Percentiles rank a stretch among this genome's conserved stretches.
Conservation (phyloP, 2,113 vertebrate species). For the Podarcis raffonei region DNA sequence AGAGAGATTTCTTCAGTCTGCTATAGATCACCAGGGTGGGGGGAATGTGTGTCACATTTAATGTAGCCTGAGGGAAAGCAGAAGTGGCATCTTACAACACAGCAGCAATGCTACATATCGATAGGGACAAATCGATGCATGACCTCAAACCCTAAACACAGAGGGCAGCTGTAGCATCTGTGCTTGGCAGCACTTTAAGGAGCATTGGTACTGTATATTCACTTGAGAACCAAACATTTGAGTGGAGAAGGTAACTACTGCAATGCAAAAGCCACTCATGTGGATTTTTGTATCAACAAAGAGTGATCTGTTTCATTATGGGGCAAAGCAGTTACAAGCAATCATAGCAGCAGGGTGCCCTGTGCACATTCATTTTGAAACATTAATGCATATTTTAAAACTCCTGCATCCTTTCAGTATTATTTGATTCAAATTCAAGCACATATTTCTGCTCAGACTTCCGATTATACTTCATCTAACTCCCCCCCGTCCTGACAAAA, state of each 20-base stretch:
- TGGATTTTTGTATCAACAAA: background rate
- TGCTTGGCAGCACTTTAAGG: background rate
- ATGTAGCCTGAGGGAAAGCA: background rate
- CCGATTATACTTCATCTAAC: background rate
- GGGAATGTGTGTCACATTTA: background rate
- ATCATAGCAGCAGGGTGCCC: background rate
- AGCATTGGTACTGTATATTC: background rate
- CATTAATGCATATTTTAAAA: background rate
- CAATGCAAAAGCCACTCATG: background rate
- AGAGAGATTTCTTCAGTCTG: background rate
- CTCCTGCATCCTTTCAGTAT: background rate
- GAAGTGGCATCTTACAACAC: background rate
- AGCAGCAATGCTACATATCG: background rate
- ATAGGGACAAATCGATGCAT: background rate
- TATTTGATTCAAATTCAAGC: background rate
- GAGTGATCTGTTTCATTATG: background rate
- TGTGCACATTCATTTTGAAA: background rate
- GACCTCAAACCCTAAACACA: background rate
- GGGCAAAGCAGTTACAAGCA: background rate
- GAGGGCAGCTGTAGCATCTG: background rate
- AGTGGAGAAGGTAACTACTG: background rate
- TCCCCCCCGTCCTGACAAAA: background rate
- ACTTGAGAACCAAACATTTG: background rate
- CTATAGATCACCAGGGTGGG: background rate
- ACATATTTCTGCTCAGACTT: background rate